Evolutionary conservation across 2,113 vertebrate genomes (phyloP).

Genomic region (Gavia stellata): DNA sequence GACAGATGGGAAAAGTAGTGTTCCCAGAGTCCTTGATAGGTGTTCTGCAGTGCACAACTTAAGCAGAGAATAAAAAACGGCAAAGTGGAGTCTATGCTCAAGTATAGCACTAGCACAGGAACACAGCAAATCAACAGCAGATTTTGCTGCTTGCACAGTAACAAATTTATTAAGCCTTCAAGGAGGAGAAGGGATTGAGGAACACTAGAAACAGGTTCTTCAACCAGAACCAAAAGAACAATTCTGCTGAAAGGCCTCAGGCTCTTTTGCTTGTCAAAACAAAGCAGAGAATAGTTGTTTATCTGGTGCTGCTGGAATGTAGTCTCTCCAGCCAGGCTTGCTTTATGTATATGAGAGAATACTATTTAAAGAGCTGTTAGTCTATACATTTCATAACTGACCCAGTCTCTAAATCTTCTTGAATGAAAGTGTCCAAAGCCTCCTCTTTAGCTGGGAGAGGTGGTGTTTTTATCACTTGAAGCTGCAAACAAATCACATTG

Average conservation of each 20-base stretch:
- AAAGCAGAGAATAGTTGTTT: neutral
- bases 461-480: neutral
- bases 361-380: neutral
- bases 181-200: neutral
- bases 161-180: neutral
- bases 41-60: neutral
- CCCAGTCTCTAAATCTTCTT: neutral
- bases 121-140: neutral
- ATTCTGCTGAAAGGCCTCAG: neutral
- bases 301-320: slow-evolving; percentile 15
- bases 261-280: neutral
- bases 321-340: neutral
- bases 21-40: neutral
- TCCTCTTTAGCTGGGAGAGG: neutral
- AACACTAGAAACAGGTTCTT: neutral
- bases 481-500: rapidly evolving
- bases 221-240: neutral
- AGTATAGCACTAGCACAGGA: neutral
- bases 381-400: neutral
- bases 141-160: neutral
- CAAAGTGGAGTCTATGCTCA: neutral
- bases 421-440: neutral
- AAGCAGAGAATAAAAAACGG: neutral
- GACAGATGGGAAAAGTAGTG: neutral
- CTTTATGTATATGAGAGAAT: neutral